A percentile compares a stretch with the other conserved stretches of the same genome.
Conservation (phyloP, 2,797 vertebrate species). For the Pipistrellus nathusii region DNA sequence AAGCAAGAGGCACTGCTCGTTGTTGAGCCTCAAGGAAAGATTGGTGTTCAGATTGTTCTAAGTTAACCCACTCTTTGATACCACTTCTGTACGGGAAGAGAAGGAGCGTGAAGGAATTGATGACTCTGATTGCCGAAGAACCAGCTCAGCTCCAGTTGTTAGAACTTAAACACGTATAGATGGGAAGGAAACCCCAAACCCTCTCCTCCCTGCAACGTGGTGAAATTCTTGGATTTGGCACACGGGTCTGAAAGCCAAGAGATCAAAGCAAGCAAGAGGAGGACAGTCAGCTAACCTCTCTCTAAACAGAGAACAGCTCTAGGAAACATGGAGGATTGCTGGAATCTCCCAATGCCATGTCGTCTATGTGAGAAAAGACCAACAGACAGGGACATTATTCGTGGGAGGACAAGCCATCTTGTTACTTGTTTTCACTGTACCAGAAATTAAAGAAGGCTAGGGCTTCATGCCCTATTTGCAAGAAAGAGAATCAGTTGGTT, state of each 20-base stretch:
- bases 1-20: constrained; percentile 95
- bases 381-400: constrained; percentile 95
- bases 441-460: constrained; percentile 92
- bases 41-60: constrained; percentile 96
- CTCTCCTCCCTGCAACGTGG: constrained; percentile 80
- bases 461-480: constrained; percentile 95
- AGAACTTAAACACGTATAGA: constrained; percentile 85
- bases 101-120: constrained; percentile 91
- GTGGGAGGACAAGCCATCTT: constrained; percentile 95
- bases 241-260: constrained; percentile 81
- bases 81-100: constrained; percentile 88
- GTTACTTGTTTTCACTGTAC: constrained; percentile 96
- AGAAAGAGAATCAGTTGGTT: constrained; percentile 96
- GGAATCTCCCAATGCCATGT: constrained; percentile 92
- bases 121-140: constrained; percentile 95
- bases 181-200: constrained; percentile 84
- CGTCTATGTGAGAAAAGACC: constrained; percentile 94
- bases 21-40: constrained; percentile 97
- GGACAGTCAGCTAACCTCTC: constrained; percentile 86
- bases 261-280: constrained; percentile 84
- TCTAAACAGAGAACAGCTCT: constrained; percentile 86
- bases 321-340: constrained; percentile 85
- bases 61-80: constrained; percentile 92
- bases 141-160: constrained; percentile 94
- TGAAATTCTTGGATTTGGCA: constrained; percentile 85